Evolutionary conservation across 2,113 vertebrate genomes (phyloP), one percentile per base, ranked within the genome.

Genomic region (Leptosomus discolor): DNA sequence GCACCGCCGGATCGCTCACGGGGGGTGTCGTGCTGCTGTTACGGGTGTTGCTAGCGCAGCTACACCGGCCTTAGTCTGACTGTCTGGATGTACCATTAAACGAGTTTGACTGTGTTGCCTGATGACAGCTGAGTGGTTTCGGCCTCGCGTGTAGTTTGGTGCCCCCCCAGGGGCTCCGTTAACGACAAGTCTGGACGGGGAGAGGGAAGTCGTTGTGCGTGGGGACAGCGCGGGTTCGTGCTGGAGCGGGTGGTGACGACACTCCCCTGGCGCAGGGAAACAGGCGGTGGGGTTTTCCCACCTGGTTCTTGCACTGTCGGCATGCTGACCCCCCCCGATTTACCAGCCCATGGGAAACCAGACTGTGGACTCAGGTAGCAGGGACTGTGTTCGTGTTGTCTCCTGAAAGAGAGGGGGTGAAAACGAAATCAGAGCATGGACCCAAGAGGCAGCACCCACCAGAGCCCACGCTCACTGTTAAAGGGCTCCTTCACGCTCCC

Each of bases 1-100:
- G 1, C 5, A 0, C 36, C 12, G 83, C 58, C 88, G 43, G 6
- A 45, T 10, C 8, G 34, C 81, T 56, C 27, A n/a, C 2, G 45
- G 56, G 84, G 29, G 39, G 73, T 1, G 37, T 41, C 79, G 12
- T 3, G 73, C 84, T 88, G 68, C 7, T 75, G 74, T 45, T 64
- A 41, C 2, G 1, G 3, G 34, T n/a, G 79, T 34, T 14, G 61
- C 85, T 29, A n/a, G 61, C 4, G 5, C 56, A 70, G 68, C 63
- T 32, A 26, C 58, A 13, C 30, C 5, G 68, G 80, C 77, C 43
- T 12, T 24, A 15, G 32, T 68, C 29, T 64, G 51, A 15, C 88
- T 65, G 67, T 43, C 58, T 88, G 83, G 83, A 57, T 89, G 68
- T 82, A 39, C 68, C 93, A 95, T 91, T 92, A 96, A 95, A 94